A percentile compares a stretch with the other conserved stretches of the same genome.
Conservation (phyloP, 2,888 invertebrate species). For the Diloba caeruleocephala region DNA sequence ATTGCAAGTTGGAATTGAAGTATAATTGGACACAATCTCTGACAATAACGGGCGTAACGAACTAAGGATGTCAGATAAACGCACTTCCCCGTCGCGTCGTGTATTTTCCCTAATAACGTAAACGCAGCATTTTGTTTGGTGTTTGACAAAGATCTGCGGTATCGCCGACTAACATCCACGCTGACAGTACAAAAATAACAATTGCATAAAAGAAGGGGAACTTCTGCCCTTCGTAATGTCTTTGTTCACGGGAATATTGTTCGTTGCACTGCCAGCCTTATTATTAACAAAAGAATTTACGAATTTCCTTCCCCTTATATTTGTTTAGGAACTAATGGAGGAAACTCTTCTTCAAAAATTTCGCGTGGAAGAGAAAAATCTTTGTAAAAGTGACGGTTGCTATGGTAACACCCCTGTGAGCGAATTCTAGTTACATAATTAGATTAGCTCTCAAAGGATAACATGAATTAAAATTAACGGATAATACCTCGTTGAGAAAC, state of each 20-base stretch:
- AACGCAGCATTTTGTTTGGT: constrained; percentile 47
- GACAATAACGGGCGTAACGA: constrained; percentile 28
- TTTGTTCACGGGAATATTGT: constrained; percentile 72
- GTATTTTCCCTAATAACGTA: constrained; percentile 32
- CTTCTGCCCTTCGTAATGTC: constrained; percentile 61
- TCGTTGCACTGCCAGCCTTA: constrained; percentile 69
- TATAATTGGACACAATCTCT: constrained; percentile 38
- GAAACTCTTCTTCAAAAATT: constrained; percentile 65
- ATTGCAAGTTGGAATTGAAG: constrained; percentile 16
- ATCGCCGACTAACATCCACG: constrained; percentile 54
- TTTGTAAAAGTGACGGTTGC: constrained; percentile 58
- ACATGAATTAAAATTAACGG: constrained; percentile 58
- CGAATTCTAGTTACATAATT: constrained; percentile 58
- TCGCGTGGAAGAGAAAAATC: constrained; percentile 55
- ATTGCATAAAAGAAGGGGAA: constrained; percentile 77
- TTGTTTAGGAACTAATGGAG: constrained; percentile 64
- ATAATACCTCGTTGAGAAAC: constrained; percentile 46
- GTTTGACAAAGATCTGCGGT: constrained; percentile 60
- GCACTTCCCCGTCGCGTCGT: constrained; percentile 25
- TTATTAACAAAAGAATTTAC: constrained; percentile 66
- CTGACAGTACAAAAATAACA: constrained; percentile 78
- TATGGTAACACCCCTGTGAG: constrained; percentile 67
- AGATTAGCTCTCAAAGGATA: constrained; percentile 58
- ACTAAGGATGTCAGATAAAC: constrained; percentile 41
- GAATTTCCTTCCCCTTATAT: constrained; percentile 64